Evolutionary conservation across 2,113 vertebrate species (phyloP), one percentile per base, ranked within the genome.

Genomic region (Sphaerodactylus townsendi): DNA sequence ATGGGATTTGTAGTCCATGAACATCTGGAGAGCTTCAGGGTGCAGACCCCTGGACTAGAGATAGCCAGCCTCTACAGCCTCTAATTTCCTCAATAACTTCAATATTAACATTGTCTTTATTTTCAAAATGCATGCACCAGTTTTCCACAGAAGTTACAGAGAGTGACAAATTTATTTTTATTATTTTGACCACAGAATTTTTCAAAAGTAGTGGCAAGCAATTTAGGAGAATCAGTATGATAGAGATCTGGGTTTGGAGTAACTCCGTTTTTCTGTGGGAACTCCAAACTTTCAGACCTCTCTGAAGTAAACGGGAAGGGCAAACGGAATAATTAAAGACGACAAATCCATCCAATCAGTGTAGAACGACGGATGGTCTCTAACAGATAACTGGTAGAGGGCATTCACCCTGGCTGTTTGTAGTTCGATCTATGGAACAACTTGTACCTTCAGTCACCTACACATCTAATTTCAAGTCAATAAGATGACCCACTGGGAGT

Each of bases 321-420:
- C 13, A 14, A 50, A 37, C 35, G 70, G 62, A 65, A 14, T 3
- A 19, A 82, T 59, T 30, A 76, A 39, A 65, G 23, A 68, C n/a
- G 37, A n/a, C 1, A 37, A 35, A 53, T 21, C 69, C 66, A 56
- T 70, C 41, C 65, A 64, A 17, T 25, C 37, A 70, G 37, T 39
- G 30, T 59, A 77, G 2, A 41, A 69, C 59, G 48, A 84, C 46
- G 56, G 66, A 69, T 80, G 92, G 74, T 66, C 79, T 7, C 50
- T 77, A 30, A 82, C 15, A 35, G 65, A 83, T 48, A 39, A 86
- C 35, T 68, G 39, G 87, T 75, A 72, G 71, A 87, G 68, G 80
- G 71, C 44, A 86, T 79, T 64, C 79, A 33, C 53, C 10, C 84
- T 83, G 75, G 81, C 75, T 92, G 84, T 74, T 21, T 70, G 65